Evolutionary conservation across 2,797 vertebrate species (phyloP).

Genomic region (Nyctibius grandis): DNA sequence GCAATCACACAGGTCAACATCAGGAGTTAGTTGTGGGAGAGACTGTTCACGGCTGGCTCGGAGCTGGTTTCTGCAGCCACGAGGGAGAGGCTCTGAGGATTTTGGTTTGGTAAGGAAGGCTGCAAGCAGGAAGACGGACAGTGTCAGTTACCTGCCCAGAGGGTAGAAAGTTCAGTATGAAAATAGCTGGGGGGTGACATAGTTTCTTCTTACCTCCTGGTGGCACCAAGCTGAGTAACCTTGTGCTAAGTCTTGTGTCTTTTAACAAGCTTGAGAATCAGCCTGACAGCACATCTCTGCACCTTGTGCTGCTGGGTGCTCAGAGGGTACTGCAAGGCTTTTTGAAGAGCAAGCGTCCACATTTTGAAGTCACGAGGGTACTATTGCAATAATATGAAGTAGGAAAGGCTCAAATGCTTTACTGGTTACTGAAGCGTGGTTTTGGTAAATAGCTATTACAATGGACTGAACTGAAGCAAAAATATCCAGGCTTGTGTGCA

Average conservation of each 20-base stretch:
- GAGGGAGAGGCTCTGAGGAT: not conserved
- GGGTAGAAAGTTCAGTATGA: not conserved
- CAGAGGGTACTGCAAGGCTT: not conserved
- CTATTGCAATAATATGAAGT: not conserved
- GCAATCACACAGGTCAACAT: not conserved
- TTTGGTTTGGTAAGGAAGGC: not conserved
- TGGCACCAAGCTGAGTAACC: not conserved
- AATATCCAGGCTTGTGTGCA: not conserved
- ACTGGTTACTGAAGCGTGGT: not conserved
- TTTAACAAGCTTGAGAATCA: not conserved
- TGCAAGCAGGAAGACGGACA: not conserved
- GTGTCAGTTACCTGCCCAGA: not conserved
- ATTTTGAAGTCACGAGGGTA: not conserved
- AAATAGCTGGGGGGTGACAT: not conserved
- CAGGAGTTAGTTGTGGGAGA: not conserved
- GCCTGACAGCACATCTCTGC: not conserved
- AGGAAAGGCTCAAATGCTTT: not conserved
- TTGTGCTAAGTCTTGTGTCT: not conserved
- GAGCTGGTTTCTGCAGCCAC: not conserved
- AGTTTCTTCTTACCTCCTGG: not conserved
- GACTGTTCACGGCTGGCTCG: not conserved
- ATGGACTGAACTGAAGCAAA: not conserved
- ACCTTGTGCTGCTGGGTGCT: not conserved
- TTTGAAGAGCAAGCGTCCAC: not conserved
- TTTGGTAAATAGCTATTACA: not conserved